Percentiles rank a stretch among this genome's conserved stretches.
phyloP scores from a whole-genome alignment of 1,140 invertebrate genomes.

The Drosophila hydei region DNA sequence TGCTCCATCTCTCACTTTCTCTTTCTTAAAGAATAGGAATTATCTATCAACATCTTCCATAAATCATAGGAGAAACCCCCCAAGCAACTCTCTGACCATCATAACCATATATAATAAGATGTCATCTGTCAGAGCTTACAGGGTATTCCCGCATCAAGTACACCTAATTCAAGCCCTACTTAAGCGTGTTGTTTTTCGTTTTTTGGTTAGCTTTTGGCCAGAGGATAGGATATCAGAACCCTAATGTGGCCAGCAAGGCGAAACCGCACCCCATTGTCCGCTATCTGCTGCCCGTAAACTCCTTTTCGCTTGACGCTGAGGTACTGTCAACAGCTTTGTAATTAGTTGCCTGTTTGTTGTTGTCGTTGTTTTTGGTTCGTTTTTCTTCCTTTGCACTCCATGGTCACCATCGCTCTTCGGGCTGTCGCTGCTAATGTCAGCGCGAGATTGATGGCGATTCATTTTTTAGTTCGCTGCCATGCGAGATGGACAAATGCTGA shows the following conservation, averaged over 20 bases:
- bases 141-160: background rate
- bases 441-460: slow-evolving; percentile 70
- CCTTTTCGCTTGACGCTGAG: slow-evolving; percentile 7
- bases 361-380: slow-evolving; percentile 16
- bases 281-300: background rate
- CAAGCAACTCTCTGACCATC: no score
- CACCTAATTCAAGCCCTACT: background rate
- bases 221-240: slow-evolving; percentile 20
- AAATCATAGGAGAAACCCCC: no score
- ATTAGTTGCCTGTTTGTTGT: slow-evolving; percentile 70
- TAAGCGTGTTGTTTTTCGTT: slow-evolving; percentile 7
- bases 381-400: slow-evolving; percentile 20
- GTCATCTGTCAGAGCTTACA: background rate
- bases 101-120: no score
- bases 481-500: slow-evolving; percentile 64
- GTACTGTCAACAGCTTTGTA: slow-evolving; percentile 56
- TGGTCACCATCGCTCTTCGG: slow-evolving; percentile 17
- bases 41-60: no score
- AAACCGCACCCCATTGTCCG: slow-evolving; percentile 9
- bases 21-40: no score
- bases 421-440: slow-evolving; percentile 52
- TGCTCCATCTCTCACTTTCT: no score
- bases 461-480: slow-evolving; percentile 69
- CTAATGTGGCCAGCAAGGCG: slow-evolving; percentile 26
- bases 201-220: slow-evolving; percentile 8